phyloP scores from a whole-genome alignment of 92 coral and sea anemone species.

The Palythoa heliodiscus region DNA sequence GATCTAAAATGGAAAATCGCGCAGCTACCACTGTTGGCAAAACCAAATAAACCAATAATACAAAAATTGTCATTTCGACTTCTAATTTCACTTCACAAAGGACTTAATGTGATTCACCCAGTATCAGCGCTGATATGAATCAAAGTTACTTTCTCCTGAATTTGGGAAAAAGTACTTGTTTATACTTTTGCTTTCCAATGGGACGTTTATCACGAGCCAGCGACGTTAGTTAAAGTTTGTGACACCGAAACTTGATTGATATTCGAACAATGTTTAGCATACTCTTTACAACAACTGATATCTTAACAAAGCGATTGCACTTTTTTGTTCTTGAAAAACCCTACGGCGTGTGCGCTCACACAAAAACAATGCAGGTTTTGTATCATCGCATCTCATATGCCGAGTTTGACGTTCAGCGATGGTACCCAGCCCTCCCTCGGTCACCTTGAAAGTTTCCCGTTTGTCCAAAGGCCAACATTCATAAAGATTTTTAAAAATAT shows the following conservation, averaged over 20 bases:
- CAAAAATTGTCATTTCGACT: neutral
- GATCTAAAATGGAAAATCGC: constrained; percentile 17
- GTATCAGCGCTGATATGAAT: neutral
- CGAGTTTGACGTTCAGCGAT: constrained; percentile 1
- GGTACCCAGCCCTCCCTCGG: constrained; percentile 34
- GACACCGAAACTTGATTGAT: no score
- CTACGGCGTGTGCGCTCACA: constrained; percentile 6
- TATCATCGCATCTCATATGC: constrained; percentile 8
- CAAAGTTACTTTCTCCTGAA: constrained; percentile 9
- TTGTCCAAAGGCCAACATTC: neutral
- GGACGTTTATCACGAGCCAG: constrained; percentile 8
- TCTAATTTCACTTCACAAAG: neutral
- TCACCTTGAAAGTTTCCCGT: constrained; percentile 14
- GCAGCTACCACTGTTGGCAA: constrained; percentile 15
- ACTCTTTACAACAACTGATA: neutral
- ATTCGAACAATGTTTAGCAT: neutral
- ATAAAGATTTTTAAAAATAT: neutral
- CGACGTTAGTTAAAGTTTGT: neutral
- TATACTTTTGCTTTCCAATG: neutral
- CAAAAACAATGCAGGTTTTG: constrained; percentile 27
- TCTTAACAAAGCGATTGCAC: constrained; percentile 12
- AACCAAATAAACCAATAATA: neutral
- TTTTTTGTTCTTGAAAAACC: constrained; percentile 6
- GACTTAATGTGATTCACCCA: neutral
- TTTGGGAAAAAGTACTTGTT: neutral